phyloP scores from a whole-genome alignment of 2,797 vertebrate species.

The Hypotaenidia okinawae region DNA sequence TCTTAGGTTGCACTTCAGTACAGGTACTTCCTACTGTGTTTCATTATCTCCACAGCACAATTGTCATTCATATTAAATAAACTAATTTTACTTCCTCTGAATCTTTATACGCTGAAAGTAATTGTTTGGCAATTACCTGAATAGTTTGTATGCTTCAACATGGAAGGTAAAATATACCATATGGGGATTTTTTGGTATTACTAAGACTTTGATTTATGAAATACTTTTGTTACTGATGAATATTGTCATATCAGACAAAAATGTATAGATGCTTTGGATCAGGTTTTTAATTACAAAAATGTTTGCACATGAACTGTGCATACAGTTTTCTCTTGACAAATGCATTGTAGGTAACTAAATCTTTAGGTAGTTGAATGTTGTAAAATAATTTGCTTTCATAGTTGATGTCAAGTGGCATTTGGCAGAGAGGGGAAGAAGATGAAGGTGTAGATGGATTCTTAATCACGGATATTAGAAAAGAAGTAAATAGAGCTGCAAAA shows the following conservation, averaged over 20 bases:
- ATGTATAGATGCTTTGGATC: not conserved
- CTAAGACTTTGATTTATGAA: not conserved
- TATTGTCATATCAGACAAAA: not conserved
- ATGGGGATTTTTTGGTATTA: not conserved
- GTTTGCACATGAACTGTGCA: not conserved
- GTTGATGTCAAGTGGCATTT: slow-evolving; percentile 95
- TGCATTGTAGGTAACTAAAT: not conserved
- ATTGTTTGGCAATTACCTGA: slow-evolving; percentile 40
- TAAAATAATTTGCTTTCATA: slow-evolving; percentile 71
- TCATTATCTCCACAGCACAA: slow-evolving; percentile 39
- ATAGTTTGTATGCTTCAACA: not conserved
- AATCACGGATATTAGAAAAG: slow-evolving; percentile 88
- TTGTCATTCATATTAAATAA: not conserved
- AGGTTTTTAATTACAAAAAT: not conserved
- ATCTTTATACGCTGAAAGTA: slow-evolving; percentile 18
- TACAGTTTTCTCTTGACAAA: not conserved
- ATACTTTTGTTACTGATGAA: not conserved
- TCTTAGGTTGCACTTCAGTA: slow-evolving; percentile 35
- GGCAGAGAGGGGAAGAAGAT: slow-evolving; percentile 89
- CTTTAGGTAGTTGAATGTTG: not conserved
- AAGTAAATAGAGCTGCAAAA: slow-evolving; percentile 85
- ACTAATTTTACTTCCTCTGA: slow-evolving; percentile 45
- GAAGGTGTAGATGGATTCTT: slow-evolving; percentile 94
- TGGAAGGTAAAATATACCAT: not conserved
- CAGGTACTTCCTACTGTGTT: slow-evolving; percentile 38